Percentiles rank a stretch among this genome's conserved stretches.
phyloP scores from a whole-genome alignment of 2,797 vertebrate species.

The Pseudotriccus pelzelni region DNA sequence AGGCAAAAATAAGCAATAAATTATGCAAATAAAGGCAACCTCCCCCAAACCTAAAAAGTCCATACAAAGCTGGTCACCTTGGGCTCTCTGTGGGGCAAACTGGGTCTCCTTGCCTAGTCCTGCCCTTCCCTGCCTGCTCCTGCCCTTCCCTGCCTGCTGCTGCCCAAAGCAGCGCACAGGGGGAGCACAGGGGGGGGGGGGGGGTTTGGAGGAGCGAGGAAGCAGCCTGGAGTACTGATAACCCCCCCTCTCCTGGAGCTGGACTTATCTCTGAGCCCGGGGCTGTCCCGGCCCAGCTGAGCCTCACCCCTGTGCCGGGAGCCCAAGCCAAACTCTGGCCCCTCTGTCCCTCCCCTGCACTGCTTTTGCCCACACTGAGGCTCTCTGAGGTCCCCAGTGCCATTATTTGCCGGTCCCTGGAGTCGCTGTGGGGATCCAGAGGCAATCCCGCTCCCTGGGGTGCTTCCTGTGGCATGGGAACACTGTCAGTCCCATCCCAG shows the following conservation, averaged over 20 bases:
- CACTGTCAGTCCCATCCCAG: rapidly evolving
- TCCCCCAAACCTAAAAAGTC: not conserved
- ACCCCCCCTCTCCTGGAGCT: rapidly evolving
- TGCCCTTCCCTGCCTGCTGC: not conserved
- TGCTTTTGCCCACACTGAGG: not conserved
- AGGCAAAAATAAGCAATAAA: not conserved
- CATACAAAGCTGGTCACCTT: not conserved
- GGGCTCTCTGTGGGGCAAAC: not conserved
- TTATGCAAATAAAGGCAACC: not conserved
- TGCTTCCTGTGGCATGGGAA: rapidly evolving
- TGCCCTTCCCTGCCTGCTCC: not conserved
- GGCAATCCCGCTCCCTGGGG: rapidly evolving
- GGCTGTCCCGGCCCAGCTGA: not conserved
- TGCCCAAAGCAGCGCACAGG: rapidly evolving
- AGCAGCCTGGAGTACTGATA: not conserved
- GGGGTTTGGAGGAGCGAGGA: not conserved
- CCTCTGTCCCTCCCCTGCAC: rapidly evolving
- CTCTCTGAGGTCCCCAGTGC: rapidly evolving
- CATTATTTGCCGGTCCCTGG: rapidly evolving
- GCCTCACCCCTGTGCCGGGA: not conserved
- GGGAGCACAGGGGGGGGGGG: not conserved
- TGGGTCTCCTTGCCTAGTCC: no score
- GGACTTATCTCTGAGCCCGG: not conserved
- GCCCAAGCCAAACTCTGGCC: not conserved
- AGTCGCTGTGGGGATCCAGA: not conserved